Conservation (phyloP, 1,140 invertebrate genomes). For the Pomphorhynchus laevis region DNA sequence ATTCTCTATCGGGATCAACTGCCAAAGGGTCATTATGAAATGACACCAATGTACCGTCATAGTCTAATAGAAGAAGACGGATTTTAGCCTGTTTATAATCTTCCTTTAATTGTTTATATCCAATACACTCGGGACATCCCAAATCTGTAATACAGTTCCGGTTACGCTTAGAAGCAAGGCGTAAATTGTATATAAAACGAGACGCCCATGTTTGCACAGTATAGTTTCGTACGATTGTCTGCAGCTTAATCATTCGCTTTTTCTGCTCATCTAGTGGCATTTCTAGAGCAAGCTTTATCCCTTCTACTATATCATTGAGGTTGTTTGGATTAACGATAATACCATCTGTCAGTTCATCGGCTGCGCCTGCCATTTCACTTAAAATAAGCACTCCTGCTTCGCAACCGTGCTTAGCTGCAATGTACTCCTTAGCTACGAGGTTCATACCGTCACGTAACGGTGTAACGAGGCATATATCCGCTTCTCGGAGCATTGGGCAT, state of each 20-base stretch:
- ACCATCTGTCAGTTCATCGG: conserved; percentile 26
- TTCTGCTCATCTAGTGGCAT: conserved; percentile 51
- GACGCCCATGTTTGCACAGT: conserved; percentile 55
- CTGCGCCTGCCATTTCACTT: conserved; percentile 51
- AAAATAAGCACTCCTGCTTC: conserved; percentile 43
- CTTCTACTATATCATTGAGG: conserved; percentile 42
- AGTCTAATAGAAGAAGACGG: conserved; percentile 42
- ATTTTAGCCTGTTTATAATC: conserved; percentile 49
- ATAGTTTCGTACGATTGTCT: conserved; percentile 32
- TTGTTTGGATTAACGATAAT: conserved; percentile 58
- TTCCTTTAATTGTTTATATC: conserved; percentile 23
- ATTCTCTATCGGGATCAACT: conserved; percentile 39
- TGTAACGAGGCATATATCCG: conserved; percentile 44
- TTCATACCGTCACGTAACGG: conserved; percentile 62
- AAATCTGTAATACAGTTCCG: conserved; percentile 5
- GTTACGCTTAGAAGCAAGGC: conserved; percentile 11
- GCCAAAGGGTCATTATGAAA: conserved; percentile 52
- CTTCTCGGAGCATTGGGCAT: conserved; percentile 37
- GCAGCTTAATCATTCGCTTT: conserved; percentile 42
- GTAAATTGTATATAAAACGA: conserved; percentile 29
- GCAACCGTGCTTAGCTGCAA: no score
- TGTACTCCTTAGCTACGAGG: conserved; percentile 58
- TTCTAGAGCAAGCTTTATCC: conserved; percentile 42
- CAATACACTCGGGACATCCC: conserved; percentile 7
- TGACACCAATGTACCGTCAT: conserved; percentile 50